These are phyloP conservation scores for Xerus inauris DNA, from an alignment of 2,113 vertebrate genomes.

Conservation along the genomic window DNA sequence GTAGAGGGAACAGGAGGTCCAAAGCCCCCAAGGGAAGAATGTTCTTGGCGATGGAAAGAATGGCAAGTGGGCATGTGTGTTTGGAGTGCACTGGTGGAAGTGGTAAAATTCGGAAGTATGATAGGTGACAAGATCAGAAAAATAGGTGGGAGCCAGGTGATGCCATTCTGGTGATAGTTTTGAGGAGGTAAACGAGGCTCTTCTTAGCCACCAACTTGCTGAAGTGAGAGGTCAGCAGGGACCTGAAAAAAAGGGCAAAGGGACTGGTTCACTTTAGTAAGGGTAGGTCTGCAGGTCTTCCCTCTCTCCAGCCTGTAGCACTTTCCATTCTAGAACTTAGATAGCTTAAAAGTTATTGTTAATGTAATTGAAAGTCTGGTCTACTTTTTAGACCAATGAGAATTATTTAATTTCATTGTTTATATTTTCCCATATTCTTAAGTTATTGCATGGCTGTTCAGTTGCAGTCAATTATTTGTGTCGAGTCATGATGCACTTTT, in stretches of 20 bases:
- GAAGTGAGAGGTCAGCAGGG: background rate
- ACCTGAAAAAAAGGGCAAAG: background rate
- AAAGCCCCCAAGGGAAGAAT: background rate
- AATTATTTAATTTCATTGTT: background rate
- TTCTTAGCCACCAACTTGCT: background rate
- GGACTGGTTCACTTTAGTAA: background rate
- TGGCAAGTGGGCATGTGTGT: fast-evolving
- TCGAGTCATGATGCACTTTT: background rate
- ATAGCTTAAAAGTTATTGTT: background rate
- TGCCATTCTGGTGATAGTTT: background rate
- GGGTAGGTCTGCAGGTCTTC: background rate
- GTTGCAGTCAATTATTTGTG: background rate
- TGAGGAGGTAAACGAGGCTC: background rate
- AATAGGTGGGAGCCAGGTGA: background rate
- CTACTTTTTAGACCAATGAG: background rate
- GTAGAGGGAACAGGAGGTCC: background rate
- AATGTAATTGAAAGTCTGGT: background rate
- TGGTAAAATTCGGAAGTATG: background rate
- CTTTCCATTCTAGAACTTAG: background rate
- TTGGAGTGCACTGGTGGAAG: too few species aligned
- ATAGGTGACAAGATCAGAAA: background rate
- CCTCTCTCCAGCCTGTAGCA: background rate
- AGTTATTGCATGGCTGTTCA: background rate
- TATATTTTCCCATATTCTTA: background rate
- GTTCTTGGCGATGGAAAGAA: background rate